phyloP scores from a whole-genome alignment of 2,113 vertebrate species.

The Pungitius pungitius region DNA sequence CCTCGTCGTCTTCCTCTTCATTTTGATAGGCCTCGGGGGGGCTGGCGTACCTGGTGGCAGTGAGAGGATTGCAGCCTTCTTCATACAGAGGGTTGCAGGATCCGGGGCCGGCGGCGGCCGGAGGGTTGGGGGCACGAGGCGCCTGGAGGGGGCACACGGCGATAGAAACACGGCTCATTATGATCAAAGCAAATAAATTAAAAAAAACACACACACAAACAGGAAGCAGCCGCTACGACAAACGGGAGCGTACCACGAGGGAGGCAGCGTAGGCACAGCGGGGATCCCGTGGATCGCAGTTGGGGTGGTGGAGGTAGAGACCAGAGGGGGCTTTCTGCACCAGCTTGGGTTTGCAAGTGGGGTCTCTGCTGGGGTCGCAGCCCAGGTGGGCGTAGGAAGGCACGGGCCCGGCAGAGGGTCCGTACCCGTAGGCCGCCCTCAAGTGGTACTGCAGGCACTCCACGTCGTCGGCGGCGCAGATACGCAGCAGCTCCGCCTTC shows the following conservation, averaged over 20 bases:
- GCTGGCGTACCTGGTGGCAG: conserved; percentile 58
- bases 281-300: conserved; percentile 79
- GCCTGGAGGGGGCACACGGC: conserved; percentile 54
- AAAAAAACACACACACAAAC: not conserved
- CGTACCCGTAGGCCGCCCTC: conserved; percentile 77
- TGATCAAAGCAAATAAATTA: not conserved
- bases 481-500: conserved; percentile 79
- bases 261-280: conserved; percentile 74
- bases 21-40: conserved; percentile 62
- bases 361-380: conserved; percentile 80
- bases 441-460: conserved; percentile 85
- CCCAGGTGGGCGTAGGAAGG: conserved; percentile 81
- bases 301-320: conserved; percentile 72
- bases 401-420: conserved; percentile 51
- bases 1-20: conserved; percentile 62
- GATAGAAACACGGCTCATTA: not conserved
- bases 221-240: not conserved
- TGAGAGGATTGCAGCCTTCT: conserved; percentile 82
- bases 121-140: conserved; percentile 39
- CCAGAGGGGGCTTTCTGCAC: conserved; percentile 75
- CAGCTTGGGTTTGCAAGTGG: conserved; percentile 69
- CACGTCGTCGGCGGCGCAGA: conserved; percentile 78
- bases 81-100: conserved; percentile 83
- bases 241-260: conserved; percentile 44
- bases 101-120: conserved; percentile 57